Conservation (phyloP, 2,113 vertebrate species). For the Indri indri region DNA sequence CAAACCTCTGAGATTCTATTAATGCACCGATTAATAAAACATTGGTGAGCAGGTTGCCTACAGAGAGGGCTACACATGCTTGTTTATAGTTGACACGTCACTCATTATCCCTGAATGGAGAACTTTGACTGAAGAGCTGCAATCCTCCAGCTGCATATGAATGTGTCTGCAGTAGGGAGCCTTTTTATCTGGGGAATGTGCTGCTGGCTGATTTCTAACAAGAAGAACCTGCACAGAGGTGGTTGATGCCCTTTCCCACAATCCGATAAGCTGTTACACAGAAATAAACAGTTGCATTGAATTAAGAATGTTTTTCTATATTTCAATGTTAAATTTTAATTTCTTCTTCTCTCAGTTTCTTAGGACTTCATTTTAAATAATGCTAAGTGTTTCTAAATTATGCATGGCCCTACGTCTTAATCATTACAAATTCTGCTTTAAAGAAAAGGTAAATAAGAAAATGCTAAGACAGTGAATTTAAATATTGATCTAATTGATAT, state of each 20-base stretch:
- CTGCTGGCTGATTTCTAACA: constrained; percentile 65
- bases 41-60: constrained; percentile 23
- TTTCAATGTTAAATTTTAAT: constrained; percentile 78
- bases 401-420: constrained; percentile 60
- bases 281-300: constrained; percentile 60
- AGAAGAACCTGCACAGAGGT: constrained; percentile 49
- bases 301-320: constrained; percentile 62
- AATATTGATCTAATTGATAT: constrained; percentile 66
- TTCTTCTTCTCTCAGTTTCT: constrained; percentile 70
- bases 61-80: constrained; percentile 27
- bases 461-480: constrained; percentile 73
- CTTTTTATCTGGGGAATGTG: constrained; percentile 51
- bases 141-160: constrained; percentile 1
- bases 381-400: constrained; percentile 81
- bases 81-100: constrained; percentile 53
- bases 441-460: constrained; percentile 77
- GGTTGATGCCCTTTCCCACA: constrained; percentile 57
- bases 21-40: constrained; percentile 59
- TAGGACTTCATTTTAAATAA: constrained; percentile 72
- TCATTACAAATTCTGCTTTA: constrained; percentile 69
- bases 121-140: constrained; percentile 50
- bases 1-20: constrained; percentile 26
- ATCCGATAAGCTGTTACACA: constrained; percentile 35
- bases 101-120: constrained; percentile 54
- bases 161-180: constrained; percentile 23